Evolutionary conservation across 2,888 invertebrate species (phyloP), one percentile per base, ranked within the genome.

Genomic region (Pterostichus madidus): DNA sequence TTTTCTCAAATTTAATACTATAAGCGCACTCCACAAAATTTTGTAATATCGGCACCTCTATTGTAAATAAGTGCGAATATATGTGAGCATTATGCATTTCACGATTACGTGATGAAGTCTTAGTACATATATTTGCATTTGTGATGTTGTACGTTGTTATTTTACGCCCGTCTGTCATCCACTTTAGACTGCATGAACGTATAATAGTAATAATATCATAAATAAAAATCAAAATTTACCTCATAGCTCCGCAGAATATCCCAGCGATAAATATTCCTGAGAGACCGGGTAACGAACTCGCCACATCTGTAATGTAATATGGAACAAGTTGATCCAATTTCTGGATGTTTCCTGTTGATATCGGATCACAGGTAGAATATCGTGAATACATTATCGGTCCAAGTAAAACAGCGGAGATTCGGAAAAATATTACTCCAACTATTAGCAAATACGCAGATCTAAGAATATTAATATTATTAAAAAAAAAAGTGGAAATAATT

Each of bases 271-370:
- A 76, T 5, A 79, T 52, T 24, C 77, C 84, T 1, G 92, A 90
- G n/a, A 92, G 87, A 2, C 92, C 92, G 1, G 90, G 90, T 24
- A 90, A 86, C 53, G 88, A 84, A 1, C 88, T 88, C 0, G 92
- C 88, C 0, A 90, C 88, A 84, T 92, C 91, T 91, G 92, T 91
- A 32, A 92, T 92, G 85, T 91, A 92, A 80, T 90, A 89, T 0
- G 92, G 92, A 52, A 92, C 85, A 17, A 92, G 71, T 82, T 84
- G 84, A 75, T 85, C 85, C 10, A 44, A 15, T 59, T 83, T 83
- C n/a, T 71, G 4, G 4, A 85, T 83, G 4, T 35, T 85, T 82
- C 86, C 85, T 11, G 86, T 84, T 80, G 83, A 75, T 5, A 87
- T 53, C 0, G 88, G 88, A 85, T 88, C 88, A 80, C 88, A 88